Conservation (phyloP, 2,113 vertebrate genomes). For the Jaculus jaculus region DNA sequence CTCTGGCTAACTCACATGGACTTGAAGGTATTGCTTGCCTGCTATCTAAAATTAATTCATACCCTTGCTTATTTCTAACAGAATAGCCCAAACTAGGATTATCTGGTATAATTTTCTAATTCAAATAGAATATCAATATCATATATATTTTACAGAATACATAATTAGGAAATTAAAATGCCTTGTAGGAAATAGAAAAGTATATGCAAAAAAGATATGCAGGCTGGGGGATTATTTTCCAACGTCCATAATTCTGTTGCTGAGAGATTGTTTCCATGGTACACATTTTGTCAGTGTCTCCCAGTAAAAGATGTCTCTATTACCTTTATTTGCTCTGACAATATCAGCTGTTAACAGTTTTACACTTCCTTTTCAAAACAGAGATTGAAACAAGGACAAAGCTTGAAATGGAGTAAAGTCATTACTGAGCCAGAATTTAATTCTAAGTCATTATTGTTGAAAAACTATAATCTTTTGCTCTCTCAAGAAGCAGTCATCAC, state of each 20-base stretch:
- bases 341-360: conserved; percentile 54
- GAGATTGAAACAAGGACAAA: conserved; percentile 62
- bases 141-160: conserved; percentile 22
- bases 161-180: conserved; percentile 51
- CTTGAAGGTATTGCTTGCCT: background rate
- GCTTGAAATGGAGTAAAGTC: conserved; percentile 49
- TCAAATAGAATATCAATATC: conserved; percentile 34
- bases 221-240: conserved; percentile 40
- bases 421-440: conserved; percentile 68
- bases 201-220: conserved; percentile 16
- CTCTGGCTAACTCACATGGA: background rate
- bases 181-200: conserved; percentile 60
- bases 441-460: conserved; percentile 72
- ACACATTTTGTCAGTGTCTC: conserved; percentile 55
- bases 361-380: conserved; percentile 58
- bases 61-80: background rate
- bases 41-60: background rate
- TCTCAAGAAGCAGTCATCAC: conserved; percentile 50
- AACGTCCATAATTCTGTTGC: conserved; percentile 60
- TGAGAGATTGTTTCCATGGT: conserved; percentile 76
- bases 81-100: conserved; percentile 35
- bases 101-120: conserved; percentile 26
- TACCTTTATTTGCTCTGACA: conserved; percentile 65
- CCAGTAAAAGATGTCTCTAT: conserved; percentile 51
- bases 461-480: conserved; percentile 60